These are phyloP conservation scores for Amphiura filiformis DNA, from an alignment of 35 echinoderm and acorn worm genomes.

Conservation along the genomic window DNA sequence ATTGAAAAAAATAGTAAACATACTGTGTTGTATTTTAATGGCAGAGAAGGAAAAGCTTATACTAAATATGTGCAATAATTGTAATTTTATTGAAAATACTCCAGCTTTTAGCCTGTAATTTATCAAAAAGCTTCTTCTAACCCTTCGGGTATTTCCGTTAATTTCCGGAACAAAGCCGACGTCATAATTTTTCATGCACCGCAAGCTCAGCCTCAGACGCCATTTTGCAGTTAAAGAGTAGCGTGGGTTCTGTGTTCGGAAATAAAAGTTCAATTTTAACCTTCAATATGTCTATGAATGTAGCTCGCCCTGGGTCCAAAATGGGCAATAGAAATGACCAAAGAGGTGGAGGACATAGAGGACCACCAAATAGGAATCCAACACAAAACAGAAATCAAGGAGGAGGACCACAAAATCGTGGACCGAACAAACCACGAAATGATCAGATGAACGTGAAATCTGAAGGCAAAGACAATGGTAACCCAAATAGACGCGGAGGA, in stretches of 20 bases:
- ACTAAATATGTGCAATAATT: too few relatives aligned
- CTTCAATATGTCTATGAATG: neutral
- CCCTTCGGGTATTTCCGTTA: neutral
- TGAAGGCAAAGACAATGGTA: slow-evolving; percentile 13
- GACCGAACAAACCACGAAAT: neutral
- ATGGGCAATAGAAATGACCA: slow-evolving; percentile 23
- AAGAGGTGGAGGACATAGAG: slow-evolving; percentile 34
- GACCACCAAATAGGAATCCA: neutral
- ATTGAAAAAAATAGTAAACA: too few relatives aligned
- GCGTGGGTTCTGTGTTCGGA: neutral
- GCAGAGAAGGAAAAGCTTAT: too few relatives aligned
- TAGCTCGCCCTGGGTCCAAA: neutral
- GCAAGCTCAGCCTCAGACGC: neutral
- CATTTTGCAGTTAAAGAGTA: neutral
- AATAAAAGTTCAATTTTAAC: neutral
- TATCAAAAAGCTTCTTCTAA: too few relatives aligned
- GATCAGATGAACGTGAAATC: slow-evolving; percentile 25
- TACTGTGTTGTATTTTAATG: too few relatives aligned
- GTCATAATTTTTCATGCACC: neutral
- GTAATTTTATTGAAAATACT: too few relatives aligned
- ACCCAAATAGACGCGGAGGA: slow-evolving; percentile 1
- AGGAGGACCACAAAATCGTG: neutral
- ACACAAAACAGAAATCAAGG: neutral
- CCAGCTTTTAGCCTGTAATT: too few relatives aligned
- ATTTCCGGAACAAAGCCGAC: neutral